phyloP scores from a whole-genome alignment of 2,797 vertebrate species.

The Pagetopsis macropterus region DNA sequence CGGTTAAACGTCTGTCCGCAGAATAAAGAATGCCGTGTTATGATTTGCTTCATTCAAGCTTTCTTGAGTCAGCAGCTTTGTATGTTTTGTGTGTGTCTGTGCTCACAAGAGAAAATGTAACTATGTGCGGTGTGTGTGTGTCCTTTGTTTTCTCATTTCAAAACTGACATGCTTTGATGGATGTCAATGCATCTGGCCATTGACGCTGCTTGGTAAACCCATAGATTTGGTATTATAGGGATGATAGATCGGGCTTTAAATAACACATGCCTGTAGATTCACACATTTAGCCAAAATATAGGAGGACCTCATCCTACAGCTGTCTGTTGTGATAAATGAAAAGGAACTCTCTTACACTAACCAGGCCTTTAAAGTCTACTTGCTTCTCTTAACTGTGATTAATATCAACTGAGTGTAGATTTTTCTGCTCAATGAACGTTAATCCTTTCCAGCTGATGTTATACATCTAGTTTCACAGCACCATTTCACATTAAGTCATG shows the following conservation, averaged over 20 bases:
- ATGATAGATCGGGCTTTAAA: slow-evolving; percentile 70
- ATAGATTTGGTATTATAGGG: slow-evolving; percentile 64
- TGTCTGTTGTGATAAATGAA: slow-evolving; percentile 69
- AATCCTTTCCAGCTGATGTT: background rate
- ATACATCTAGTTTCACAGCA: background rate
- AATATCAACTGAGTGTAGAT: background rate
- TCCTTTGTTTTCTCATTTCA: slow-evolving; percentile 63
- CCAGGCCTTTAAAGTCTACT: slow-evolving; percentile 32
- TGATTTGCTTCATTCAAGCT: slow-evolving; percentile 35
- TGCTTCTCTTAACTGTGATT: slow-evolving; percentile 1
- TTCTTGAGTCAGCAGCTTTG: slow-evolving; percentile 48
- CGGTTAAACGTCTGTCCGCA: slow-evolving; percentile 1
- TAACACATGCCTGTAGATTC: slow-evolving; percentile 53
- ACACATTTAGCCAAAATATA: slow-evolving; percentile 43
- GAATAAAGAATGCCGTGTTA: slow-evolving; percentile 40
- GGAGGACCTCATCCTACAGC: slow-evolving; percentile 57
- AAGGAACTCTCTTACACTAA: slow-evolving; percentile 37
- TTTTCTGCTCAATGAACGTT: background rate
- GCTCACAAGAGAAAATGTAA: slow-evolving; percentile 50
- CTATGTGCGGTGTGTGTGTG: background rate
- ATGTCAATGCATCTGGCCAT: slow-evolving; percentile 56
- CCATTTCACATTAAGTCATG: background rate
- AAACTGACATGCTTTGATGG: slow-evolving; percentile 62
- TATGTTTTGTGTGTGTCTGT: slow-evolving; percentile 35
- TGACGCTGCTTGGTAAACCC: slow-evolving; percentile 62